These are phyloP conservation scores for Drosophila sulfurigaster DNA, from an alignment of 1,140 invertebrate genomes.

Conservation along the genomic window DNA sequence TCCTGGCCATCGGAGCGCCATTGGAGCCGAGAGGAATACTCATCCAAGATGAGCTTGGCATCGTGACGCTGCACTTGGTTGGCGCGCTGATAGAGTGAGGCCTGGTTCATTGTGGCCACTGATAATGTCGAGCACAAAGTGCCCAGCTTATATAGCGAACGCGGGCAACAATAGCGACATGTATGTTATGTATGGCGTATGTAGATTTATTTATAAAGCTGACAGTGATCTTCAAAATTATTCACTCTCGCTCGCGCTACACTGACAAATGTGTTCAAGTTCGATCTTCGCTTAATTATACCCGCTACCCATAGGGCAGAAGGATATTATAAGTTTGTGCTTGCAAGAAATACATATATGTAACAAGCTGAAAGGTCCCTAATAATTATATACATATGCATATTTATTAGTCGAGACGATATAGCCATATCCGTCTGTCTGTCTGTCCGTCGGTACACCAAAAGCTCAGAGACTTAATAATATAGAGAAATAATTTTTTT, in stretches of 20 bases:
- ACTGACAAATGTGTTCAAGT: background rate
- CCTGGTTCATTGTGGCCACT: slow-evolving; percentile 74
- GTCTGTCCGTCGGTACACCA: too few relatives aligned
- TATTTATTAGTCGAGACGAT: too few relatives aligned
- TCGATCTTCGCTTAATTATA: too few relatives aligned
- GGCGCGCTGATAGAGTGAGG: slow-evolving; percentile 84
- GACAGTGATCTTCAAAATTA: background rate
- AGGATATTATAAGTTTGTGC: too few relatives aligned
- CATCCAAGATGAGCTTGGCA: slow-evolving; percentile 88
- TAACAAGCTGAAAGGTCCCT: too few relatives aligned
- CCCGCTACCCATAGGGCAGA: too few relatives aligned
- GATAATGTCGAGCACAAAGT: slow-evolving; percentile 28
- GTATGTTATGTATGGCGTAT: too few relatives aligned
- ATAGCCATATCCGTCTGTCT: too few relatives aligned
- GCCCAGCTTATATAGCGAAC: slow-evolving; percentile 60
- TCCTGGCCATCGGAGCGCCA: slow-evolving; percentile 87
- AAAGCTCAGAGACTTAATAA: too few relatives aligned
- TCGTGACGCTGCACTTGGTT: slow-evolving; percentile 89
- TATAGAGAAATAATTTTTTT: too few relatives aligned
- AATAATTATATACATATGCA: too few relatives aligned
- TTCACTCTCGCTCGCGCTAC: slow-evolving; percentile 1
- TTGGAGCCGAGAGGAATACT: slow-evolving; percentile 87
- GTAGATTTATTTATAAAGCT: slow-evolving; percentile 73
- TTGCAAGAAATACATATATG: too few relatives aligned
- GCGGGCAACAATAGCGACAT: slow-evolving; percentile 15